These are phyloP conservation scores for Gymnothorax javanicus DNA, from an alignment of 2,797 vertebrate species.

Conservation along the genomic window DNA sequence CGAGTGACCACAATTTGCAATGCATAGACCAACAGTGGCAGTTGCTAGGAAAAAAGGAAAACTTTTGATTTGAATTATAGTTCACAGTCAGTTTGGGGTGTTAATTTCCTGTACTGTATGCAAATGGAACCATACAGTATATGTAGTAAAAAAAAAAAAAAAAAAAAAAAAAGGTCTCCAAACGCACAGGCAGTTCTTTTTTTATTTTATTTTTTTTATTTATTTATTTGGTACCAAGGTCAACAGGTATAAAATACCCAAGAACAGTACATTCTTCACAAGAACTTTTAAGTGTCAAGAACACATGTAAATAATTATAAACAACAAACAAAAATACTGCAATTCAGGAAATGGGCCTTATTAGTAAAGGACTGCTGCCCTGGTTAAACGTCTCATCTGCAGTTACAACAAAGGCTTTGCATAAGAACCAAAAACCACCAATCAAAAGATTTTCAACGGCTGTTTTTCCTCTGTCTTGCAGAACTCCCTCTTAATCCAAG, in stretches of 20 bases:
- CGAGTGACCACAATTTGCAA: too few species aligned
- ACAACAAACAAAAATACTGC: slow-evolving; percentile 42
- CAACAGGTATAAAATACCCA: too few species aligned
- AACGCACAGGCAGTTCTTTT: too few species aligned
- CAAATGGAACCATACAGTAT: neutral
- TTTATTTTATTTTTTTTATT: too few species aligned
- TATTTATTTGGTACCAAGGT: too few species aligned
- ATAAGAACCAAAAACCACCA: slow-evolving; percentile 50
- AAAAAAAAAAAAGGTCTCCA: slow-evolving; percentile 17
- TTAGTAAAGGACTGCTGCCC: slow-evolving; percentile 49
- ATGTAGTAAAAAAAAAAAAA: neutral
- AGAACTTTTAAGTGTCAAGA: slow-evolving; percentile 61
- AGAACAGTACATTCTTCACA: slow-evolving; percentile 50
- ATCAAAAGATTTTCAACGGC: slow-evolving; percentile 59
- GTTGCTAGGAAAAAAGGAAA: slow-evolving; percentile 10
- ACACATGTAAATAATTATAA: slow-evolving; percentile 34
- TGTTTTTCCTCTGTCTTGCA: slow-evolving; percentile 33
- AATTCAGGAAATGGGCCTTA: slow-evolving; percentile 51
- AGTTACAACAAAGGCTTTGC: slow-evolving; percentile 41
- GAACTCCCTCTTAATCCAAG: slow-evolving; percentile 67
- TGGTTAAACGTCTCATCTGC: too few species aligned
- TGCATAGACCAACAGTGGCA: too few species aligned
- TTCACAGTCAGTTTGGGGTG: slow-evolving; percentile 20
- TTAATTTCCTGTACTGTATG: slow-evolving; percentile 36
- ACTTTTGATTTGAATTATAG: neutral